Evolutionary conservation across 2,797 vertebrate species (phyloP).

Genomic region (Pseudomugil tenellus): DNA sequence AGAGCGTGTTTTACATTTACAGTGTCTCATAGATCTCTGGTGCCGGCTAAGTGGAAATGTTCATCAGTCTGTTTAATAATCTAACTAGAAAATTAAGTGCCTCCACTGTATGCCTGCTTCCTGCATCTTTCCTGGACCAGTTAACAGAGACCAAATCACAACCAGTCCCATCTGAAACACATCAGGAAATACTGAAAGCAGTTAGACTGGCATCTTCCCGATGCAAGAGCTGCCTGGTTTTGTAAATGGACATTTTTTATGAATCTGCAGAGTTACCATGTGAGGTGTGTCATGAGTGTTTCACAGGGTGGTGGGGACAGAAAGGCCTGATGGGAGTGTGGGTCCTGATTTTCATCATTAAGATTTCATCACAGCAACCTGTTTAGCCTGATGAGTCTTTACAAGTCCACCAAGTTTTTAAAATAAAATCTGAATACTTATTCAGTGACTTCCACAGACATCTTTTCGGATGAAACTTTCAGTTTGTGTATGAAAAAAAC

Average conservation of each 20-base stretch:
- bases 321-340: too few relatives aligned
- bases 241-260: conserved; percentile 20
- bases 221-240: conserved; percentile 34
- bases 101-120: conserved; percentile 51
- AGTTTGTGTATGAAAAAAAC: too few relatives aligned
- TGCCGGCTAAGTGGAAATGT: conserved; percentile 31
- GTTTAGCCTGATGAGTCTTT: conserved; percentile 4
- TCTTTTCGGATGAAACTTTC: too few relatives aligned
- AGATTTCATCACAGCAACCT: conserved; percentile 10
- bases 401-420: conserved; percentile 1
- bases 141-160: conserved; percentile 64
- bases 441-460: too few relatives aligned
- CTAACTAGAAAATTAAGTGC: conserved; percentile 44
- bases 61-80: conserved; percentile 25
- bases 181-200: conserved; percentile 59
- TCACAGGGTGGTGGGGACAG: too few relatives aligned
- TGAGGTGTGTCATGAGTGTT: conserved; percentile 26
- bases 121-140: conserved; percentile 51
- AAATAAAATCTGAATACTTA: too few relatives aligned
- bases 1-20: conserved; percentile 48
- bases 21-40: conserved; percentile 46
- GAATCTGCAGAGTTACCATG: conserved; percentile 18
- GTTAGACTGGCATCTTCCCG: conserved; percentile 38
- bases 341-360: conserved; percentile 7
- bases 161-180: conserved; percentile 55